Evolutionary conservation across 2,797 vertebrate genomes (phyloP).

Genomic region (Stomatorhinus walkeri): DNA sequence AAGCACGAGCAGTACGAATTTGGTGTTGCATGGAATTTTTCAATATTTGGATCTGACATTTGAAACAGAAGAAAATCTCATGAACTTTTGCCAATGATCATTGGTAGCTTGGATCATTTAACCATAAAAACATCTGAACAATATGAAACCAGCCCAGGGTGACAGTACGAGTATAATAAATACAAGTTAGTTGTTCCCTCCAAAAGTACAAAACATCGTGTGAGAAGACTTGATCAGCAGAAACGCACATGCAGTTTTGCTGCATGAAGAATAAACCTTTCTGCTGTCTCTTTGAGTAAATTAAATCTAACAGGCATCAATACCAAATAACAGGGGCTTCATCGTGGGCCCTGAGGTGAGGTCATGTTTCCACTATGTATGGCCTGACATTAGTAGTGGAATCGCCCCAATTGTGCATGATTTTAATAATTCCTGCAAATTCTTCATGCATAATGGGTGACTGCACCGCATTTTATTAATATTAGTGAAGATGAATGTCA

Average conservation of each 20-base stretch:
- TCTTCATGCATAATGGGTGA: not conserved
- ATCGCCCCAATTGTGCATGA: not conserved
- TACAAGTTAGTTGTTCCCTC: not conserved
- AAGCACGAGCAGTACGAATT: not conserved
- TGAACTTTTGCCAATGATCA: not conserved
- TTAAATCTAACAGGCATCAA: not conserved
- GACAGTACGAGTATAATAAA: not conserved
- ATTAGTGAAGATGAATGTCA: not conserved
- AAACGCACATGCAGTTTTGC: not conserved
- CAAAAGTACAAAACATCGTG: not conserved
- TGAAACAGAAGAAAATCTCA: not conserved
- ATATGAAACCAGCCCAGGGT: not conserved
- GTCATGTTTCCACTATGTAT: not conserved
- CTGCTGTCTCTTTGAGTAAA: not conserved
- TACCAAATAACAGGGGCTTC: not conserved
- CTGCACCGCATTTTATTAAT: not conserved
- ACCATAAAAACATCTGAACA: not conserved
- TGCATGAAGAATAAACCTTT: not conserved
- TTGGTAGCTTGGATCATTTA: not conserved
- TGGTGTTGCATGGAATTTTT: not conserved
- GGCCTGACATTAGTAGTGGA: not conserved
- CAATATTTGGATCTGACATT: not conserved
- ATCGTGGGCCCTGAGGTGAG: not conserved
- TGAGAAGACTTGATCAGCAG: not conserved
- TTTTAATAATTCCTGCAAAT: not conserved